phyloP scores from a whole-genome alignment of 2,888 invertebrate genomes.

The Endomychus coccineus region DNA sequence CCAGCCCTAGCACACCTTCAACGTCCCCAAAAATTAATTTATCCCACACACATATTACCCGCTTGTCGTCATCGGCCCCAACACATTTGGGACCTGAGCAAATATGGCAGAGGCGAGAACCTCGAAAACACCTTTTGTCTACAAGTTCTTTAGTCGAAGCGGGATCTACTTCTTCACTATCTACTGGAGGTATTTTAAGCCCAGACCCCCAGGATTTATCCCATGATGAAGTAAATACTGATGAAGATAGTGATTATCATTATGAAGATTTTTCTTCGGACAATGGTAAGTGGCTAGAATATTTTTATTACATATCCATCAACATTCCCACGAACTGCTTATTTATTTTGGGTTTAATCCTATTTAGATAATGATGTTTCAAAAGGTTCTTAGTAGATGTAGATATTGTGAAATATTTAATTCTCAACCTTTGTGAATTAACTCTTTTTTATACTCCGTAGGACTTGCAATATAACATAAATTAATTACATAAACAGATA shows the following conservation, averaged over 20 bases:
- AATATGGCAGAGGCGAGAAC: conserved; percentile 82
- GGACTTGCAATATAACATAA: no score
- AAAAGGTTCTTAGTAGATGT: no score
- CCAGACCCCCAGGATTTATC: conserved; percentile 74
- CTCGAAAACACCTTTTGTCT: conserved; percentile 75
- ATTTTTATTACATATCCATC: not conserved
- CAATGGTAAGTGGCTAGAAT: conserved; percentile 17
- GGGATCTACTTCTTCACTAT: conserved; percentile 75
- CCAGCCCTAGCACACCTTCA: conserved; percentile 46
- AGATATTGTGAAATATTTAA: no score
- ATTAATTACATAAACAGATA: no score
- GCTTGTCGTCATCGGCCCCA: conserved; percentile 81
- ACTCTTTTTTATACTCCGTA: no score
- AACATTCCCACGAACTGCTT: no score
- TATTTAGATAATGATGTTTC: no score
- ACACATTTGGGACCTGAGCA: conserved; percentile 75
- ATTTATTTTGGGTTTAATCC: no score
- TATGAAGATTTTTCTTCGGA: conserved; percentile 82
- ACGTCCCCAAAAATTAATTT: conserved; percentile 20
- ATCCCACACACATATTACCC: conserved; percentile 26
- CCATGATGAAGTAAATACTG: conserved; percentile 72
- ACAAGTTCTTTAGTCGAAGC: conserved; percentile 81
- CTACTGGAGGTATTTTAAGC: conserved; percentile 74
- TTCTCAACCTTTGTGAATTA: no score
- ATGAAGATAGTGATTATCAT: conserved; percentile 78